These are phyloP conservation scores for Neogobius melanostomus DNA, from an alignment of 2,113 vertebrate genomes.

Conservation along the genomic window DNA sequence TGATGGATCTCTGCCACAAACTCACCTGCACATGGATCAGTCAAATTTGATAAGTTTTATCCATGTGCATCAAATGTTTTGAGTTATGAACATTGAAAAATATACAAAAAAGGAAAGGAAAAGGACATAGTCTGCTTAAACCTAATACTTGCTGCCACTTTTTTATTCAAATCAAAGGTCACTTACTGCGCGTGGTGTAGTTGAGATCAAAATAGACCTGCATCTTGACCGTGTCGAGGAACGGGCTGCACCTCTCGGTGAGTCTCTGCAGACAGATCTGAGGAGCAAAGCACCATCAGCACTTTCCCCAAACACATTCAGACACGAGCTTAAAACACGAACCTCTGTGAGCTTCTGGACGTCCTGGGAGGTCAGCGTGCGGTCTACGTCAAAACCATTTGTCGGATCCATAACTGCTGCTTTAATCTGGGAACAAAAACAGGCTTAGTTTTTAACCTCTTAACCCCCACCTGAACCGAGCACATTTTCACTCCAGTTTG, in stretches of 20 bases:
- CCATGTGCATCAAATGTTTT: no score
- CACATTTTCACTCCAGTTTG: not conserved
- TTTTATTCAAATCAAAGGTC: no score
- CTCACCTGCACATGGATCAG: slow-evolving; percentile 72
- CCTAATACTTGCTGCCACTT: no score
- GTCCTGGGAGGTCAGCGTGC: slow-evolving; percentile 78
- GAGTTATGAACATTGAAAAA: no score
- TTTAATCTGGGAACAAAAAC: slow-evolving; percentile 80
- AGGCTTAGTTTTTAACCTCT: not conserved
- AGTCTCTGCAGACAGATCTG: slow-evolving; percentile 86
- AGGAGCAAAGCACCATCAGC: not conserved
- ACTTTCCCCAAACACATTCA: not conserved
- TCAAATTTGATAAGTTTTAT: not conserved
- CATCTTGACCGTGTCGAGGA: slow-evolving; percentile 94
- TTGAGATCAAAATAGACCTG: slow-evolving; percentile 92
- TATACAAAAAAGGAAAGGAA: no score
- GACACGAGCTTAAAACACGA: not conserved
- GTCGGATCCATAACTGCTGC: slow-evolving; percentile 84
- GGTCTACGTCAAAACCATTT: slow-evolving; percentile 82
- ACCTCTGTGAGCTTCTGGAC: slow-evolving; percentile 83
- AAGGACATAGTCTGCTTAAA: no score
- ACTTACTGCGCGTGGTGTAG: slow-evolving; percentile 86
- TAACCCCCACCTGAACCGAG: not conserved
- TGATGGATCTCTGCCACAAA: slow-evolving; percentile 81
- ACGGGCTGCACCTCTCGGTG: slow-evolving; percentile 80